Evolutionary conservation across 2,797 vertebrate genomes (phyloP).

Genomic region (Chiroxiphia lanceolata): DNA sequence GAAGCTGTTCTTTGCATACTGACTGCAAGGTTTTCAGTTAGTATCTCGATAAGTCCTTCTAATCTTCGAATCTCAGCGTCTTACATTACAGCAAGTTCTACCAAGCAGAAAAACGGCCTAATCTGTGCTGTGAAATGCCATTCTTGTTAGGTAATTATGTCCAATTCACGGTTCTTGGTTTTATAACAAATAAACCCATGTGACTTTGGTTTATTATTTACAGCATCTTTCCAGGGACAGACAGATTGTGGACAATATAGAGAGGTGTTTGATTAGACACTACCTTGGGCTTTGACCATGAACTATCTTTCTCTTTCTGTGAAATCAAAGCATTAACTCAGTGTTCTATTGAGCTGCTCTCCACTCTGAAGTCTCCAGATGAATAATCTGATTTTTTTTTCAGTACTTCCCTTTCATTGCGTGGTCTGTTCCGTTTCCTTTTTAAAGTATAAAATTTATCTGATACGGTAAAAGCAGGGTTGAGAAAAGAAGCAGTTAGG

Average conservation of each 20-base stretch:
- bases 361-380: not conserved
- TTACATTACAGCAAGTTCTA: conserved; percentile 8
- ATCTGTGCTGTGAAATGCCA: conserved; percentile 31
- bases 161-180: conserved; percentile 27
- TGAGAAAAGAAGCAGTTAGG: not conserved
- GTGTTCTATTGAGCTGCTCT: not conserved
- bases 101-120: not conserved
- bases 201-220: conserved; percentile 42
- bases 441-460: not conserved
- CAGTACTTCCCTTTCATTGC: not conserved
- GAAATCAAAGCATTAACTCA: not conserved
- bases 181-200: conserved; percentile 33
- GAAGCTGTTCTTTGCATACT: not conserved
- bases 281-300: not conserved
- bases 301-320: not conserved
- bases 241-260: not conserved
- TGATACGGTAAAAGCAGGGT: not conserved
- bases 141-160: conserved; percentile 24
- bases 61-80: conserved; percentile 22
- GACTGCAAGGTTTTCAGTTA: not conserved
- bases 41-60: not conserved
- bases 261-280: not conserved
- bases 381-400: not conserved
- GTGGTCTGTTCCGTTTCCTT: not conserved
- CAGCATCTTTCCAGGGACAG: conserved; percentile 28